A percentile compares a stretch with the other conserved stretches of the same genome.
Evolutionary conservation across 2,113 vertebrate species (phyloP).

Genomic region (Sprattus sprattus): DNA sequence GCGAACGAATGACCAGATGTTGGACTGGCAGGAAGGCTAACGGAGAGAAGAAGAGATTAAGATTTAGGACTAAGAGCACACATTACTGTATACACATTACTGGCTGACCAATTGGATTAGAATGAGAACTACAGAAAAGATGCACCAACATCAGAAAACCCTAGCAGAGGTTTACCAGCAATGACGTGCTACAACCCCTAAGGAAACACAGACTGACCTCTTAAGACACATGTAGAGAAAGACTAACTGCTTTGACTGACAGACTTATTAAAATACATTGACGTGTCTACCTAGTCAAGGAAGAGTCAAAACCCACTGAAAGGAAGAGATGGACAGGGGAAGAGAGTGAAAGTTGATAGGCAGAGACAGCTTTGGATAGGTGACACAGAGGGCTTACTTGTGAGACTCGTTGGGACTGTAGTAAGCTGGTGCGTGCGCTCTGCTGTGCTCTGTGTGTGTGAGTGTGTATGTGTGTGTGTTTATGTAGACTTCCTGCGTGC

Average conservation of each 20-base stretch:
- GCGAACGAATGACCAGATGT: background rate
- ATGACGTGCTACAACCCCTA: background rate
- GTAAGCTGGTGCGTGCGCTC: constrained; percentile 1
- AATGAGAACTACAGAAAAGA: background rate
- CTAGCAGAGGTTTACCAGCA: background rate
- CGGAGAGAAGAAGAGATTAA: background rate
- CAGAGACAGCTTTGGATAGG: background rate
- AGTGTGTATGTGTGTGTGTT: background rate
- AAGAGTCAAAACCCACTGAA: background rate
- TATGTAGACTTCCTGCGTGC: background rate
- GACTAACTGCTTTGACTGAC: background rate
- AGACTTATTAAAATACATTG: background rate
- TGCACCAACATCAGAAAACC: background rate
- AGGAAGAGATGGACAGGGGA: background rate
- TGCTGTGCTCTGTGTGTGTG: constrained; percentile 10
- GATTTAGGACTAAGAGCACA: background rate
- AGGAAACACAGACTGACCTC: background rate
- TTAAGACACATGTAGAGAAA: background rate
- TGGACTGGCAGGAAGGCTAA: background rate
- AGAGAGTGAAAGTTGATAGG: background rate
- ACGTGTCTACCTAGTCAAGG: background rate
- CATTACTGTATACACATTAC: background rate
- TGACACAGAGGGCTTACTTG: background rate
- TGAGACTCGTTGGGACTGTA: constrained; percentile 19
- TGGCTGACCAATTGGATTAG: background rate